Base-by-base conservation (phyloP, 1,140 invertebrate genomes). In the Oryzaephilus surinamensis region DNA sequence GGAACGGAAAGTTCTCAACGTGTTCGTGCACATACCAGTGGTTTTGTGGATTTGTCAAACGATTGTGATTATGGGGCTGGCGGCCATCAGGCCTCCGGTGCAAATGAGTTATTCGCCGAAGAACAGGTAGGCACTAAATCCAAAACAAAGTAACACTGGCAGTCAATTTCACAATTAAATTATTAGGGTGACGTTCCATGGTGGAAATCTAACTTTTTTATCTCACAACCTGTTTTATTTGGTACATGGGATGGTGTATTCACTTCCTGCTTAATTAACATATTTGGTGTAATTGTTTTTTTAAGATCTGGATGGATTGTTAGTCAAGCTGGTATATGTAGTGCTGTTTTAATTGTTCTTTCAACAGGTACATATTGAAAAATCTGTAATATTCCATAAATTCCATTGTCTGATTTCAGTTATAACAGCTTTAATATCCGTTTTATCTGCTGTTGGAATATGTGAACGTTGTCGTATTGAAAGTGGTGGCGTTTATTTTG, bases 181-280 rank as follows among this genome's bases (percentile, higher is more conserved):
- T 48, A 54, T 38, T 58, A 84, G 81, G 80, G 76, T 50, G 73
- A 81, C 54, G 74, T 79, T 48, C 83, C 83, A 32, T 91, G 86
- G 86, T 92, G 87, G 87, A 86, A 88, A 65, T 84, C 85, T 14
- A 89, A 92, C 57, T 91, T 93, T 60, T 90, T 94, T 53, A 82
- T 93, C 61, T 89, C 86, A 18, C 83, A 92, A 61, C 90, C 90
- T 29, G 85, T 95, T 30, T 69, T 97, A 13, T 97, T 97, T 74
- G 93, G 93, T 10, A 93, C 91, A 2, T 96, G 93, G 91, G 93
- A 97, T 71, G 94, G 93, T 46, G 94, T 97, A 7, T 95, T 93
- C 60, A 93, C 90, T 41, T 83, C 82, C 21, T 91, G 87, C 56
- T 75, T 97, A 54, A 92, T 97, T 54, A 97, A 97, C 64, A 91